These are phyloP conservation scores for Etheostoma spectabile DNA, from an alignment of 2,113 vertebrate genomes.

Conservation along the genomic window DNA sequence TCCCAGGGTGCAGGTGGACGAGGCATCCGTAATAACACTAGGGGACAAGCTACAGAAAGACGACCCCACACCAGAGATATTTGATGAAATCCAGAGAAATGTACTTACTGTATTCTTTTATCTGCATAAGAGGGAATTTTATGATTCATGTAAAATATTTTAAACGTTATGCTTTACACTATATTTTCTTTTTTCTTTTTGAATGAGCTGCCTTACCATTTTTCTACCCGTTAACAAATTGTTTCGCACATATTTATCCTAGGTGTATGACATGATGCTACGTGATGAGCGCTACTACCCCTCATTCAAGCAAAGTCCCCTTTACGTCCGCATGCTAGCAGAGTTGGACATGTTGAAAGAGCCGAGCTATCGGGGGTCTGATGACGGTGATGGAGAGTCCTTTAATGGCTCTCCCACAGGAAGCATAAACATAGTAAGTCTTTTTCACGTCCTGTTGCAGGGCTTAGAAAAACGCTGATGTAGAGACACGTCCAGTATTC, in stretches of 20 bases:
- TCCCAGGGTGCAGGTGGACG: slow-evolving; percentile 95
- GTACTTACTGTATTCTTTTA: slow-evolving; percentile 67
- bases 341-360: slow-evolving; percentile 99
- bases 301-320: slow-evolving; percentile 93
- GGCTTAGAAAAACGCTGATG: not conserved
- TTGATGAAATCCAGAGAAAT: slow-evolving; percentile 98
- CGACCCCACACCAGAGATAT: slow-evolving; percentile 97
- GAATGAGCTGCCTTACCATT: not conserved
- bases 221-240: not conserved
- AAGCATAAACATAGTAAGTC: slow-evolving; percentile 95
- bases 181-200: not conserved
- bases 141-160: not conserved
- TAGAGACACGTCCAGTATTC: not conserved
- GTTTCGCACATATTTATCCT: slow-evolving; percentile 8
- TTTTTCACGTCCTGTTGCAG: not conserved
- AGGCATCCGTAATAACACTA: slow-evolving; percentile 88
- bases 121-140: not conserved
- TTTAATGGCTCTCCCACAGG: slow-evolving; percentile 98
- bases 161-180: no score
- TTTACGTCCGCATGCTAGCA: slow-evolving; percentile 98
- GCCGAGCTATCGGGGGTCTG: slow-evolving; percentile 96
- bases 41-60: slow-evolving; percentile 94
- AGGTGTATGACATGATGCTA: slow-evolving; percentile 99
- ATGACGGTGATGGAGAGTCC: slow-evolving; percentile 96
- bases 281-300: slow-evolving; percentile 96